Conservation (phyloP, 2,888 invertebrate genomes). For the Chamaedrilus cognettii region DNA sequence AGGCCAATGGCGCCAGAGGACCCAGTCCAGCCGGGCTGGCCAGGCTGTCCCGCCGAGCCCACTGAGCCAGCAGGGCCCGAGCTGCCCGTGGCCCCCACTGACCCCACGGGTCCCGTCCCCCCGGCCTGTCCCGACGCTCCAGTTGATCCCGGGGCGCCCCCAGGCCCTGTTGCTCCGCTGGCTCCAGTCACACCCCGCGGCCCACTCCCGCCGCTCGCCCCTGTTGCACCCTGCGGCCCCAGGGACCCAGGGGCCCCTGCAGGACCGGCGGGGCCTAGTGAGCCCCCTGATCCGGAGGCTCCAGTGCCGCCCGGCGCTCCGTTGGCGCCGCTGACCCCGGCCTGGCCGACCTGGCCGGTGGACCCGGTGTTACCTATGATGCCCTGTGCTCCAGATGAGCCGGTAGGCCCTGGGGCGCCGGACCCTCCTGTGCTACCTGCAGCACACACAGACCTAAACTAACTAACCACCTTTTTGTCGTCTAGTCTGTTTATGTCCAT, state of each 20-base stretch:
- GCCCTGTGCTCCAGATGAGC: slow-evolving; percentile 17
- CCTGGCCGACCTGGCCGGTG: background rate
- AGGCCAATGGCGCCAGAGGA: background rate
- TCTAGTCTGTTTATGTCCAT: no score
- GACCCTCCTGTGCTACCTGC: slow-evolving; percentile 5
- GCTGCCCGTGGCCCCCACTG: slow-evolving; percentile 26
- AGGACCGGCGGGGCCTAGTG: slow-evolving; percentile 21
- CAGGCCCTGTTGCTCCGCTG: slow-evolving; percentile 21
- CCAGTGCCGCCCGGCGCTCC: slow-evolving; percentile 31
- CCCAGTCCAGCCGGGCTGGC: slow-evolving; percentile 23
- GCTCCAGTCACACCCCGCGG: slow-evolving; percentile 13
- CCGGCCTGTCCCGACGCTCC: slow-evolving; percentile 18
- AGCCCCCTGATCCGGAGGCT: slow-evolving; percentile 21
- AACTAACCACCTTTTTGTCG: no score
- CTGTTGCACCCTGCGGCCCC: slow-evolving; percentile 10
- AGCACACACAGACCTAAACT: no score
- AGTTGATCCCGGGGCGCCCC: slow-evolving; percentile 14
- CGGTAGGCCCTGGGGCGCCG: slow-evolving; percentile 24
- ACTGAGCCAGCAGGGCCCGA: slow-evolving; percentile 4
- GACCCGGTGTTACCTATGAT: background rate
- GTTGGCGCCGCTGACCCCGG: background rate
- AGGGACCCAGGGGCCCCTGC: slow-evolving; percentile 15
- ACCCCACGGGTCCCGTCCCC: slow-evolving; percentile 20
- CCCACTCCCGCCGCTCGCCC: slow-evolving; percentile 20
- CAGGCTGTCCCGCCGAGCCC: slow-evolving; percentile 9